These are phyloP conservation scores for Zonitis immaculata DNA, from an alignment of 2,888 invertebrate species.

Conservation along the genomic window DNA sequence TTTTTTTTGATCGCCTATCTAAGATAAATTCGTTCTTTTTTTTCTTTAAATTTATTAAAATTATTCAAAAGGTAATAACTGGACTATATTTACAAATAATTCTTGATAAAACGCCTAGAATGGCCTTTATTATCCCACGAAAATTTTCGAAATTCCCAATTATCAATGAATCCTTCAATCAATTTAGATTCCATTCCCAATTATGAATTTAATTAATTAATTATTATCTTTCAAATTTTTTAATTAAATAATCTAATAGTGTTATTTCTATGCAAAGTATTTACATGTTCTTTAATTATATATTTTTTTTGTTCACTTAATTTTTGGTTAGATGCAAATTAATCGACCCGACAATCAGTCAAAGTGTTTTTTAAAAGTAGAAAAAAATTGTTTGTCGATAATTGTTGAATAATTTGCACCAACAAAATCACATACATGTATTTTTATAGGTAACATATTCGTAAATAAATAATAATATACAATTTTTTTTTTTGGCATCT, in stretches of 20 bases:
- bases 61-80: conserved; percentile 51
- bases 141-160: neutral
- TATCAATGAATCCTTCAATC: neutral
- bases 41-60: conserved; percentile 43
- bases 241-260: neutral
- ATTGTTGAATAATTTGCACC: conserved; percentile 29
- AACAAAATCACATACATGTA: conserved; percentile 49
- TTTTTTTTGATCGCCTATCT: conserved; percentile 44
- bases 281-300: conserved; percentile 12
- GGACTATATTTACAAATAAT: conserved; percentile 51
- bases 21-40: conserved; percentile 52
- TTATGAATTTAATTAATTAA: conserved; percentile 18
- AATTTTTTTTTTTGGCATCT: conserved; percentile 53
- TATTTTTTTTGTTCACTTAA: conserved; percentile 32
- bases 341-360: conserved; percentile 41
- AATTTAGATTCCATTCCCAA: conserved; percentile 23
- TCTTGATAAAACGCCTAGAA: conserved; percentile 31
- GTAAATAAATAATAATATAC: conserved; percentile 51
- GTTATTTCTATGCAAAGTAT: conserved; percentile 28
- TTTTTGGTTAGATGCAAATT: conserved; percentile 27
- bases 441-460: conserved; percentile 50
- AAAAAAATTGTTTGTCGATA: conserved; percentile 20
- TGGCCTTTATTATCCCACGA: too few species aligned
- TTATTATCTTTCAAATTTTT: too few species aligned
- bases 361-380: conserved; percentile 28